Evolutionary conservation across 2,797 vertebrate species (phyloP).

Genomic region (Petrocephalus schoutedeni): DNA sequence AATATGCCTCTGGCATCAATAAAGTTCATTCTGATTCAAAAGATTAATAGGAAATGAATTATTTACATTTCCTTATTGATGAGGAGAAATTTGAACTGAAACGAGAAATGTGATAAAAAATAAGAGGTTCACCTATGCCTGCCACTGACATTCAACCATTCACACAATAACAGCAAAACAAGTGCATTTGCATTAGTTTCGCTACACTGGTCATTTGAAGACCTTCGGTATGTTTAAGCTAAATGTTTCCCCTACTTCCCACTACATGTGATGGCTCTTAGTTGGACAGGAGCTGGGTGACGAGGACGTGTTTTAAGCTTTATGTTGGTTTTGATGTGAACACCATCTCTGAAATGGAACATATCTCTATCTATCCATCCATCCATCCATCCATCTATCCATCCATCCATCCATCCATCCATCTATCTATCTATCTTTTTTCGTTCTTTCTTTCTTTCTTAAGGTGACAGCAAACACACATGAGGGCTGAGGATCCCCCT

Average conservation of each 20-base stretch:
- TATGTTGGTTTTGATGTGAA: background rate
- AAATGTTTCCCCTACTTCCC: background rate
- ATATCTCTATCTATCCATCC: too few relatives aligned
- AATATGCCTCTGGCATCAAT: constrained; percentile 30
- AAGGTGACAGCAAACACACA: background rate
- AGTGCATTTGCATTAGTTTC: constrained; percentile 58
- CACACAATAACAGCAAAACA: background rate
- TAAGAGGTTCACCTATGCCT: background rate
- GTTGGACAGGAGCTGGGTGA: background rate
- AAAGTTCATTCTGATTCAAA: constrained; percentile 33
- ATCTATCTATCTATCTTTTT: too few relatives aligned
- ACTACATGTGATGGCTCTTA: background rate
- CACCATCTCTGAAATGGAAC: background rate
- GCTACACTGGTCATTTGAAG: constrained; percentile 23
- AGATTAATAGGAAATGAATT: background rate
- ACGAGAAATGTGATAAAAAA: background rate
- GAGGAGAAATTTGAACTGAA: background rate
- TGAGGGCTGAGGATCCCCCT: background rate
- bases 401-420: too few relatives aligned
- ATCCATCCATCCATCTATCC: too few relatives aligned
- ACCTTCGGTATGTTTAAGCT: background rate
- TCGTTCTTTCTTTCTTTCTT: background rate
- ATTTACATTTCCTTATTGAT: background rate
- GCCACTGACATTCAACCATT: background rate
- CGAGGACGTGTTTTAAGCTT: background rate